These are phyloP conservation scores for Arrhopalites spinosus DNA, from an alignment of 2,888 invertebrate species.

Conservation along the genomic window DNA sequence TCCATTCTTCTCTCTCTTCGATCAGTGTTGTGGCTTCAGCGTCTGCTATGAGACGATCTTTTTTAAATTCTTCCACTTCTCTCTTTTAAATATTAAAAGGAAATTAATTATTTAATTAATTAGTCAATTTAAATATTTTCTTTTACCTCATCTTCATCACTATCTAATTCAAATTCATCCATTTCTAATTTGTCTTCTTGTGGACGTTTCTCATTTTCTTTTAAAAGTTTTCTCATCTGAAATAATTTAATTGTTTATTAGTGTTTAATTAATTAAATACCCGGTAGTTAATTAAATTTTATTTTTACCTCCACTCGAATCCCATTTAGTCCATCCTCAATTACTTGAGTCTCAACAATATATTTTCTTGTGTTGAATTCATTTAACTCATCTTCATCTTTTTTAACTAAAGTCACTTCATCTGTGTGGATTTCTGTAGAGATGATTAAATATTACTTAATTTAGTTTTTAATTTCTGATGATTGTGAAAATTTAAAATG, in stretches of 20 bases:
- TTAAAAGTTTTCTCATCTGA: constrained; percentile 47
- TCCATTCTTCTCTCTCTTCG: constrained; percentile 47
- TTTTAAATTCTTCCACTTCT: constrained; percentile 43
- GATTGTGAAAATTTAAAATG: neutral
- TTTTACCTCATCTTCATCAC: constrained; percentile 47
- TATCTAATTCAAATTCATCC: constrained; percentile 48
- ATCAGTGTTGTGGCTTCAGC: constrained; percentile 42
- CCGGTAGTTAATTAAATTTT: neutral
- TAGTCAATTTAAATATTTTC: too few relatives aligned
- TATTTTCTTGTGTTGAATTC: constrained; percentile 25
- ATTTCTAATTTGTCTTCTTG: constrained; percentile 41
- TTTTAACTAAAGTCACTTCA: constrained; percentile 26
- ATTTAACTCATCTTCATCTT: constrained; percentile 8
- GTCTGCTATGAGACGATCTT: constrained; percentile 42
- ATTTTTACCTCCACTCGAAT: neutral
- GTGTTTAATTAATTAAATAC: neutral
- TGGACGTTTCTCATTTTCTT: constrained; percentile 42
- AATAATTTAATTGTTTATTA: neutral
- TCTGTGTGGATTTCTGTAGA: constrained; percentile 6
- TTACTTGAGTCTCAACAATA: constrained; percentile 9
- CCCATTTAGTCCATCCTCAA: constrained; percentile 18
- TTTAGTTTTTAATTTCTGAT: neutral
- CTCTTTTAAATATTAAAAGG: too few relatives aligned
- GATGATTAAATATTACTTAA: neutral
- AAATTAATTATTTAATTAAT: too few relatives aligned